Base-by-base conservation (phyloP, 2,113 vertebrate species). In the Arothron firmamentum region DNA sequence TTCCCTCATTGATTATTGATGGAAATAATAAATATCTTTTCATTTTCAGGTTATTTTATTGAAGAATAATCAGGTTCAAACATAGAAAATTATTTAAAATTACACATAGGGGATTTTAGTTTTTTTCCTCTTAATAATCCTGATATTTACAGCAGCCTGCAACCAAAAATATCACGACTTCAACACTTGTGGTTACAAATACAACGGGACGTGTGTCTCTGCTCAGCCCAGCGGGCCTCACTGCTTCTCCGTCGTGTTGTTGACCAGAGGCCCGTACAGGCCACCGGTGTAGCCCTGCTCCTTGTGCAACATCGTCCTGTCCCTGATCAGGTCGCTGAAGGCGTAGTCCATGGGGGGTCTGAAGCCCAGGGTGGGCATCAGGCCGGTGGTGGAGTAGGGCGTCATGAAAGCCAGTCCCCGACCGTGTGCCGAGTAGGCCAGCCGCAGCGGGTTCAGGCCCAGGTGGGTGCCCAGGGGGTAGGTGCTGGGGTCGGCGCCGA, bases 271-370 rank as follows among this genome's bases (percentile, higher is more conserved):
- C 82, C 97, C 94, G 72, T 98, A 99, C 14, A 99, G 92, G 81
- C 94, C 92, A 15, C 92, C 72, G 77, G 88, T 83, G 68, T 96
- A 98, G 72, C 90, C 85, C 60, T 96, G 95, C 81, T 98, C 97
- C 87, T 99, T 99, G 89, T 98, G 96, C 66, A 94, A 90, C 67
- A 91, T 87, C 0, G 96, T 96, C 89, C 97, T 92, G 87, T 99
- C 97, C 71, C 97, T 90, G 86, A 99, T 97, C 78, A 99, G 93
- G 86, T 99, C 97, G 88, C 95, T 98, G 83, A 99, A 99, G 72
- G 97, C 94, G 59, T 99, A 99, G 93, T 99, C 97, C 94, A 99
- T 92, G 63, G 96, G 97, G 16, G 97, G 96, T 70, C 96, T 93
- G 90, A 99, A 98, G 82, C 96, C 95, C 38, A 99, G 88, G 0